A percentile compares a stretch with the other conserved stretches of the same genome.
Conservation (phyloP, 2,888 invertebrate species). For the Lathronympha strigana region DNA sequence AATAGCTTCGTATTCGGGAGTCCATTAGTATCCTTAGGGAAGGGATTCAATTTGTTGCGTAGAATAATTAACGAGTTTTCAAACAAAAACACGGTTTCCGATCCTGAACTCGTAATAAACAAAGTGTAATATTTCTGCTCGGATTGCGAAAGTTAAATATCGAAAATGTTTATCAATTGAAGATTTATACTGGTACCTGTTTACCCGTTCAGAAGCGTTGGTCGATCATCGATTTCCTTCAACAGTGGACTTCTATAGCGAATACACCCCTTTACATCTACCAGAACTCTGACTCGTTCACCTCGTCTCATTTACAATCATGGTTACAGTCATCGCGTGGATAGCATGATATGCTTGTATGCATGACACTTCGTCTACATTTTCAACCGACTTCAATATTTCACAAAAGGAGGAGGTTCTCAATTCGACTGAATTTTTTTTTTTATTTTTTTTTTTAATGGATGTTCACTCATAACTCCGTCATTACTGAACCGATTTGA, state of each 20-base stretch:
- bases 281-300: background rate
- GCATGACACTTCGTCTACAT: no score
- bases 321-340: no score
- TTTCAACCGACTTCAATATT: no score
- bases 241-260: no score
- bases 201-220: background rate
- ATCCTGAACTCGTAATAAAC: constrained; percentile 9
- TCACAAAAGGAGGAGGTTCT: no score
- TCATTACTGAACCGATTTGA: no score
- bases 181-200: background rate
- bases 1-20: constrained; percentile 4
- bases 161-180: constrained; percentile 6
- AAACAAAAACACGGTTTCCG: constrained; percentile 18
- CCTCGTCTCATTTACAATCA: background rate
- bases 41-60: constrained; percentile 21
- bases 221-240: no score
- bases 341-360: no score
- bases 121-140: constrained; percentile 11
- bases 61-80: constrained; percentile 29
- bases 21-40: constrained; percentile 10
- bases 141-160: constrained; percentile 2
- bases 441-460: no score
- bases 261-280: no score
- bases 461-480: no score
- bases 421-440: no score